These are phyloP conservation scores for Eleutherodactylus coqui DNA, from an alignment of 2,797 vertebrate species.

Conservation along the genomic window DNA sequence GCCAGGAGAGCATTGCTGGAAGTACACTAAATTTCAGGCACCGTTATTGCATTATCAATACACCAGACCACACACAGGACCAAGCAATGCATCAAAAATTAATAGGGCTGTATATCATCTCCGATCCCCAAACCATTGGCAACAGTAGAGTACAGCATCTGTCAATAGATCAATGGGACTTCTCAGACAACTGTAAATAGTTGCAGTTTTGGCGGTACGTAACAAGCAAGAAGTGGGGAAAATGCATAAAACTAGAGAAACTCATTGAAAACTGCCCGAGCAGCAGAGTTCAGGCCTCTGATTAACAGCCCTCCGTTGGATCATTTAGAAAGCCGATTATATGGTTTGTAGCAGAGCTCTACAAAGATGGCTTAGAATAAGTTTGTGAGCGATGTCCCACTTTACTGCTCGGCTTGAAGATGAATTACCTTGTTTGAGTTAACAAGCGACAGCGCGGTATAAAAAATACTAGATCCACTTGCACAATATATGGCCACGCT, in stretches of 20 bases:
- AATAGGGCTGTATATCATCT: background rate
- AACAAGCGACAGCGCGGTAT: background rate
- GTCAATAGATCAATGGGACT: background rate
- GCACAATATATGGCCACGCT: background rate
- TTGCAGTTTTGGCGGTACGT: constrained; percentile 4
- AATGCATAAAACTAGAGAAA: background rate
- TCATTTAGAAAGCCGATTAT: background rate
- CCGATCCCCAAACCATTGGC: background rate
- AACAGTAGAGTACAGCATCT: background rate
- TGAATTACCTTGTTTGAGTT: constrained; percentile 26
- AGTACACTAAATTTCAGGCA: no score
- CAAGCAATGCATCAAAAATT: background rate
- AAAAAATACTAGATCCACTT: background rate
- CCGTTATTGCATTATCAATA: background rate
- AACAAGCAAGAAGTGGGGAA: no score
- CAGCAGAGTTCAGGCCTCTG: background rate
- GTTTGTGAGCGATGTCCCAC: constrained; percentile 10
- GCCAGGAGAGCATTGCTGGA: no score
- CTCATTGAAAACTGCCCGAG: background rate
- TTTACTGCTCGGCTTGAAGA: constrained; percentile 32
- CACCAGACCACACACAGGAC: background rate
- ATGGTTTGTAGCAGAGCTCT: background rate
- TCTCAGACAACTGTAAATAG: background rate
- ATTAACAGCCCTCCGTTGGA: constrained; percentile 33
- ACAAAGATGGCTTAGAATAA: constrained; percentile 8